Percentiles rank a stretch among this genome's conserved stretches.
Conservation (phyloP, 2,888 invertebrate genomes). For the Pedicia rivosa region DNA sequence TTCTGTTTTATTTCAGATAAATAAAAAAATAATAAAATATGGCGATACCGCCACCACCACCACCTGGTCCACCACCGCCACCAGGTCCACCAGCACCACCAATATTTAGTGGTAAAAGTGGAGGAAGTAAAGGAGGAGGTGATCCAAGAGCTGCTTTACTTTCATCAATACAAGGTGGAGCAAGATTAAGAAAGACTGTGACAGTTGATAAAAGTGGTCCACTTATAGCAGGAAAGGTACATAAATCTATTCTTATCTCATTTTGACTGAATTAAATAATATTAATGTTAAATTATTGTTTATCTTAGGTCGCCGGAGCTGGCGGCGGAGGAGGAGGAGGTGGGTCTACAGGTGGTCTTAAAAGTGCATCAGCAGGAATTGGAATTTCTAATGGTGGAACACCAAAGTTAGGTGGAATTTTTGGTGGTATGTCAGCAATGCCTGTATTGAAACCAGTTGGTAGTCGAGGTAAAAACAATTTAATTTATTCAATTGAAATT, state of each 20-base stretch:
- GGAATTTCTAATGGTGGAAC: constrained; percentile 22
- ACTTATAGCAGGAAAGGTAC: constrained; percentile 45
- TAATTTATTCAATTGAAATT: not conserved
- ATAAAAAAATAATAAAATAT: no score
- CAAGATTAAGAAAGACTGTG: constrained; percentile 64
- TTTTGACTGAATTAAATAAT: not conserved
- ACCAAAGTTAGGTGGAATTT: constrained; percentile 27
- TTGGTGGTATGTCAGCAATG: constrained; percentile 29
- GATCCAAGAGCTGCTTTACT: constrained; percentile 54
- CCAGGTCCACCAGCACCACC: constrained; percentile 50
- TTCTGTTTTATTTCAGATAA: no score
- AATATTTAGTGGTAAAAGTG: constrained; percentile 26
- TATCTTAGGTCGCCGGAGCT: constrained; percentile 4
- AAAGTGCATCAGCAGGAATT: constrained; percentile 23
- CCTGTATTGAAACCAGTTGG: constrained; percentile 31
- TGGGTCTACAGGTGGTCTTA: constrained; percentile 21
- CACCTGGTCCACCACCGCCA: constrained; percentile 41
- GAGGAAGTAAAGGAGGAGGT: constrained; percentile 29
- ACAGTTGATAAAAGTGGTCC: constrained; percentile 88
- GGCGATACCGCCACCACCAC: constrained; percentile 39
- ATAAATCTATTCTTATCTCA: constrained; percentile 12
- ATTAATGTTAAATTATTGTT: not conserved
- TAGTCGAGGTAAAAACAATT: constrained; percentile 17
- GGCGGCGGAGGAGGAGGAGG: constrained; percentile 21
- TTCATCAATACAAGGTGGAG: constrained; percentile 68